Conservation (phyloP, 1,140 invertebrate species). For the Elymnias hypermnestra region DNA sequence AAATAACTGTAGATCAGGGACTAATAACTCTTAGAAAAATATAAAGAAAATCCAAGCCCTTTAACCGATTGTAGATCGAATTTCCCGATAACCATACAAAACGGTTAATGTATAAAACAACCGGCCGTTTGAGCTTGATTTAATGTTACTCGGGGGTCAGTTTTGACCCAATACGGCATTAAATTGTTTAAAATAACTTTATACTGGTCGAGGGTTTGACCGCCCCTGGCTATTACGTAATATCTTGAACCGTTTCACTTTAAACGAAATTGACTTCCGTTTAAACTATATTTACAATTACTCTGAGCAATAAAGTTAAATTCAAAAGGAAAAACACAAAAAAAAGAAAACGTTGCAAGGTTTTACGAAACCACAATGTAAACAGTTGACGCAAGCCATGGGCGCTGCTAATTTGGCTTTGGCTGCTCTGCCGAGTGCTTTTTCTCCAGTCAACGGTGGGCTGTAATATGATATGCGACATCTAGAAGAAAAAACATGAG, state of each 20-base stretch:
- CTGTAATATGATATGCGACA: no score
- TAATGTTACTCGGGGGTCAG: slow-evolving; percentile 55
- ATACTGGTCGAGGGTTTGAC: slow-evolving; percentile 50
- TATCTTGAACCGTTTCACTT: slow-evolving; percentile 28
- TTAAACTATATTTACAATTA: no score
- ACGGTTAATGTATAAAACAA: slow-evolving; percentile 51
- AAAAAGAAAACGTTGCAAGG: no score
- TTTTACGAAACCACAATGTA: no score
- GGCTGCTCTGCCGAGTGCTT: no score
- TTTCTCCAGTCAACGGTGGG: no score
- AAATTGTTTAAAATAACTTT: slow-evolving; percentile 71
- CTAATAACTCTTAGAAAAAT: slow-evolving; percentile 58
- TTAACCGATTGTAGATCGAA: slow-evolving; percentile 44
- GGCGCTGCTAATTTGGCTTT: no score
- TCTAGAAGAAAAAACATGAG: no score
- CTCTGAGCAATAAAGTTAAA: no score
- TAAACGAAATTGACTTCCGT: slow-evolving; percentile 3
- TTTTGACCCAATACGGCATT: slow-evolving; percentile 37
- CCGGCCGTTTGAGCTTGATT: slow-evolving; percentile 47
- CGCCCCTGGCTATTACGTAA: slow-evolving; percentile 34
- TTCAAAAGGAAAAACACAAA: no score
- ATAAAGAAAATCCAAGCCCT: slow-evolving; percentile 59
- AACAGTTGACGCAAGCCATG: no score
- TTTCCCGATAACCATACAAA: slow-evolving; percentile 47
- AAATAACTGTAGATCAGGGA: slow-evolving; percentile 47